phyloP scores from a whole-genome alignment of 2,113 vertebrate species.

The Ia io region DNA sequence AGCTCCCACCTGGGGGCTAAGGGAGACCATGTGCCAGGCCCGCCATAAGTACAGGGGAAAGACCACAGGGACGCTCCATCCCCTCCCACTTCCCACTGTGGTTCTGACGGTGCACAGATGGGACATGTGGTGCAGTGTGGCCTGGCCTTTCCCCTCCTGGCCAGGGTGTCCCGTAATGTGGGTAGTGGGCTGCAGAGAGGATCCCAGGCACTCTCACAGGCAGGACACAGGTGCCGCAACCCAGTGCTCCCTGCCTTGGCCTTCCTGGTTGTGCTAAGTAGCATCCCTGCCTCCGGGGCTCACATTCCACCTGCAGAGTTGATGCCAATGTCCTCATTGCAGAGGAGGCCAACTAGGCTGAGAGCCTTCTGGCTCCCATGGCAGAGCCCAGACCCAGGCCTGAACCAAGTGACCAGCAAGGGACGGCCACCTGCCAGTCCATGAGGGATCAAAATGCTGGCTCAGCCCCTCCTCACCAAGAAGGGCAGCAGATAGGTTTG shows the following conservation, averaged over 20 bases:
- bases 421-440: too few species aligned
- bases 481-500: neutral
- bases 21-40: neutral
- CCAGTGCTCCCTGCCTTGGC: neutral
- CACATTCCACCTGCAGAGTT: neutral
- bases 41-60: neutral
- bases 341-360: neutral
- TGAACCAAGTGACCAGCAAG: neutral
- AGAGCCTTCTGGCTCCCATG: neutral
- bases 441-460: neutral
- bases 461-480: neutral
- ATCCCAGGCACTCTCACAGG: neutral
- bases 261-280: neutral
- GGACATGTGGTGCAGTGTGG: too few species aligned
- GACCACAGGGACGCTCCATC: neutral
- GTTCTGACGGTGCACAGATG: neutral
- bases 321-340: neutral
- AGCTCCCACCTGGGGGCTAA: neutral
- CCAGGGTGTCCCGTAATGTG: neutral
- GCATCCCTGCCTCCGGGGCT: accelerated
- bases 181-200: neutral
- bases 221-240: neutral
- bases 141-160: neutral
- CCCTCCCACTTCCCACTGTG: neutral
- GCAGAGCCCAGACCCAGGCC: neutral